Conservation (phyloP, 2,888 invertebrate species). For the Dysmachus trigonus region DNA sequence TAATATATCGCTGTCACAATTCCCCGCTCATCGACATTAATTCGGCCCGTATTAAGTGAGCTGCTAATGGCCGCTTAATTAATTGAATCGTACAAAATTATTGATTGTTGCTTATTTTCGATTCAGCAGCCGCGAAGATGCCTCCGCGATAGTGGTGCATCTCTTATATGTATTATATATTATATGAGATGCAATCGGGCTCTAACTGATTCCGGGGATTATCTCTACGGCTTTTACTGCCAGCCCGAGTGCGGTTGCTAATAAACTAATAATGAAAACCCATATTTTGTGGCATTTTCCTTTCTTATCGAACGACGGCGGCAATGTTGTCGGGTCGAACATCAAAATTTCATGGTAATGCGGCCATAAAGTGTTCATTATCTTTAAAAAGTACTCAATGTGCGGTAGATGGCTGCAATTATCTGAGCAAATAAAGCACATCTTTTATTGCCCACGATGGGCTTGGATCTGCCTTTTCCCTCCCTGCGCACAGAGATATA, state of each 20-base stretch:
- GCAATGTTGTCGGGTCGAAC: background rate
- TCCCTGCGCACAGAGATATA: background rate
- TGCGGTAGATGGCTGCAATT: background rate
- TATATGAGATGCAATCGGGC: background rate
- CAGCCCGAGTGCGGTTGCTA: background rate
- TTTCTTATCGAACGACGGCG: background rate
- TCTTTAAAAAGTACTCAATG: background rate
- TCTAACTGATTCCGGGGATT: background rate
- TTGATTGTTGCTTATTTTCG: constrained; percentile 9
- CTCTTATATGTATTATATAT: background rate
- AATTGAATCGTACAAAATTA: constrained; percentile 15
- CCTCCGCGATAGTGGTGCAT: background rate
- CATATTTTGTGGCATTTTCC: background rate
- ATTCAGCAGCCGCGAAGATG: background rate
- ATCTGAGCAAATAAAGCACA: background rate
- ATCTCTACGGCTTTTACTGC: background rate
- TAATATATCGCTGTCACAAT: background rate
- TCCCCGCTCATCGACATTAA: background rate
- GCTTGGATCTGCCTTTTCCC: background rate
- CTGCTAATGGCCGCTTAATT: constrained; percentile 12
- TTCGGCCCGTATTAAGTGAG: background rate
- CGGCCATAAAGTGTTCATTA: background rate
- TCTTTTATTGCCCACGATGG: background rate
- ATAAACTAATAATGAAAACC: constrained; percentile 1
- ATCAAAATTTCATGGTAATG: background rate